Base-by-base conservation (phyloP, 2,113 vertebrate genomes). In the Myotis davidii region DNA sequence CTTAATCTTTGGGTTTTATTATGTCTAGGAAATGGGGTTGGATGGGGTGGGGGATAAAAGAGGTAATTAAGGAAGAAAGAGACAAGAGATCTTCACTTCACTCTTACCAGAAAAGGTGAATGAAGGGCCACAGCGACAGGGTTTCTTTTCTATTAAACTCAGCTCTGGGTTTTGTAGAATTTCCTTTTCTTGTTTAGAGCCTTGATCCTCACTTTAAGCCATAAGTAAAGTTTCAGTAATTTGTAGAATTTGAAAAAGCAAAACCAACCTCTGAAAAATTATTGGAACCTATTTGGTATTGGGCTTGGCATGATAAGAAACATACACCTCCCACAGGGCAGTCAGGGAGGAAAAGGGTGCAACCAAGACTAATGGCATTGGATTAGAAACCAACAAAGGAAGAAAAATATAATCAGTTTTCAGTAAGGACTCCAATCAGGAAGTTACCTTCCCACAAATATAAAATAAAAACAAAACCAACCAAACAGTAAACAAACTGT, bases 51-150 rank as follows among this genome's bases (percentile, higher is more conserved):
- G 48, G 50, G 3, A 73, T 39, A 88, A 93, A 94, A 8, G 8
- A 39, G 85, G 54, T 69, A 37, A 69, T 93, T 96, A 85, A 94
- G 67, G 84, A 85, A 93, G 79, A 97, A 94, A 82, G 69, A 78
- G 5, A 17, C 48, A 92, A 65, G 74, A 54, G 37, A 27, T 59
- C 50, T 85, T 81, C 32, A 76, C 86, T 95, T 85, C 6, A 81
- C 65, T 85, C 70, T 94, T 92, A 81, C 50, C 23, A 81, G 82
- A 72, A 93, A 94, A 85, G 42, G 25, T 5, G 17, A 88, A 77
- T 70, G 78, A 61, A 77, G 74, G 78, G 54, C 77, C 78, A 34
- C 21, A 9, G 67, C 6, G 14, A 50, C 17, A 81, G 13, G 27
- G 32, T 39, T 69, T 91, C 52, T 86, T 93, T 78, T 67, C 56